Conservation (phyloP, 2,797 vertebrate species). For the Menidia menidia region DNA sequence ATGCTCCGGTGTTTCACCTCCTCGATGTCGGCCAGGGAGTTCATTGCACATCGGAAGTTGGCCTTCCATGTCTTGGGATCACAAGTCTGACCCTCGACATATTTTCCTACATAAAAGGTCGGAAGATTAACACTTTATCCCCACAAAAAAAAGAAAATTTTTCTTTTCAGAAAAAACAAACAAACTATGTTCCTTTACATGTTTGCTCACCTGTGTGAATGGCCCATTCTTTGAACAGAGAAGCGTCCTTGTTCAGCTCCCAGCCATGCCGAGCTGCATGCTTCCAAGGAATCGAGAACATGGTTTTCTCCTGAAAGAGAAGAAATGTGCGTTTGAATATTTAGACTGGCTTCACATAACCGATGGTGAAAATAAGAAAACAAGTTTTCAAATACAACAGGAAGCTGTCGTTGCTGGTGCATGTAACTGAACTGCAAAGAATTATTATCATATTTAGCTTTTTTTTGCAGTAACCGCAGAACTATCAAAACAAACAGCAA, state of each 20-base stretch:
- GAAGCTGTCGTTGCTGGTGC: background rate
- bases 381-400: background rate
- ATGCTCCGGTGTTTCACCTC: slow-evolving; percentile 94
- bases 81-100: slow-evolving; percentile 80
- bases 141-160: rapidly evolving
- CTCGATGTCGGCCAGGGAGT: slow-evolving; percentile 94
- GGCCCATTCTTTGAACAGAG: slow-evolving; percentile 94
- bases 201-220: slow-evolving; percentile 92
- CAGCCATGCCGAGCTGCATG: slow-evolving; percentile 96
- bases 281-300: slow-evolving; percentile 97
- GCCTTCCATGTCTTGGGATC: slow-evolving; percentile 99
- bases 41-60: slow-evolving; percentile 98
- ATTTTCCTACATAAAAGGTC: slow-evolving; percentile 85
- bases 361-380: background rate
- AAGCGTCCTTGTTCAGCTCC: slow-evolving; percentile 94
- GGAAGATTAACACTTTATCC: background rate
- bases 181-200: background rate
- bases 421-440: no score
- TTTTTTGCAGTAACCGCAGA: no score
- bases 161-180: background rate
- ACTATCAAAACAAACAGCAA: no score
- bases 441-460: no score
- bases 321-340: slow-evolving; percentile 1
- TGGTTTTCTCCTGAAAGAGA: slow-evolving; percentile 85
- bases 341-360: background rate